phyloP scores from a whole-genome alignment of 92 coral and sea anemone genomes.

The Epizoanthus stellaris region DNA sequence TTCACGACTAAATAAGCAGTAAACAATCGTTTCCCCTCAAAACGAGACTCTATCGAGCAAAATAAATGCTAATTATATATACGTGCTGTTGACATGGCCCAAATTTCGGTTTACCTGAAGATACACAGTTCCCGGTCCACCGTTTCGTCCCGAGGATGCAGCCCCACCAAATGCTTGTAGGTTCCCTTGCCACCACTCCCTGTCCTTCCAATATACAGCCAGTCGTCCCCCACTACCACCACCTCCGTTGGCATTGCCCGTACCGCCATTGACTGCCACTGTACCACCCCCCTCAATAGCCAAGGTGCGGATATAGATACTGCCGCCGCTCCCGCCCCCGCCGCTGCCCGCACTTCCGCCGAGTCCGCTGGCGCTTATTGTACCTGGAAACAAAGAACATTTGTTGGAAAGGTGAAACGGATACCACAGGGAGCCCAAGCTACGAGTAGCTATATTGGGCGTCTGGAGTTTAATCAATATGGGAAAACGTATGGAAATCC shows the following conservation, averaged over 20 bases:
- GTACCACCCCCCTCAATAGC: conserved; percentile 74
- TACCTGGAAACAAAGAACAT: conserved; percentile 32
- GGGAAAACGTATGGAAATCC: too few relatives aligned
- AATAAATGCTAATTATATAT: too few relatives aligned
- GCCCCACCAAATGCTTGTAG: conserved; percentile 78
- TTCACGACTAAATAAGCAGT: too few relatives aligned
- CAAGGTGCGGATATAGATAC: conserved; percentile 59
- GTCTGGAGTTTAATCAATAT: too few relatives aligned
- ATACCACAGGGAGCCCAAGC: too few relatives aligned
- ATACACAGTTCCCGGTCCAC: conserved; percentile 75
- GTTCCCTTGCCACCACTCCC: conserved; percentile 81
- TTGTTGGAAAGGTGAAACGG: not conserved
- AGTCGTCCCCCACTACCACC: conserved; percentile 82
- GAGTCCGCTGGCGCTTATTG: conserved; percentile 58
- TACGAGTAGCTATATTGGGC: too few relatives aligned
- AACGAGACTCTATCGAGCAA: too few relatives aligned
- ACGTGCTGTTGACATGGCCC: too few relatives aligned
- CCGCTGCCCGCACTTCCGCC: conserved; percentile 39
- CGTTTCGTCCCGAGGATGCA: conserved; percentile 58
- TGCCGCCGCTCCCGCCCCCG: conserved; percentile 87
- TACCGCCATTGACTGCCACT: conserved; percentile 71
- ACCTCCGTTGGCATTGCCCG: conserved; percentile 64
- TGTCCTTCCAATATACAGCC: conserved; percentile 79
- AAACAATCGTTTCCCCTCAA: too few relatives aligned
- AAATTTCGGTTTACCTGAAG: conserved; percentile 53